phyloP scores from a whole-genome alignment of 2,113 vertebrate genomes.

The Anhinga anhinga region DNA sequence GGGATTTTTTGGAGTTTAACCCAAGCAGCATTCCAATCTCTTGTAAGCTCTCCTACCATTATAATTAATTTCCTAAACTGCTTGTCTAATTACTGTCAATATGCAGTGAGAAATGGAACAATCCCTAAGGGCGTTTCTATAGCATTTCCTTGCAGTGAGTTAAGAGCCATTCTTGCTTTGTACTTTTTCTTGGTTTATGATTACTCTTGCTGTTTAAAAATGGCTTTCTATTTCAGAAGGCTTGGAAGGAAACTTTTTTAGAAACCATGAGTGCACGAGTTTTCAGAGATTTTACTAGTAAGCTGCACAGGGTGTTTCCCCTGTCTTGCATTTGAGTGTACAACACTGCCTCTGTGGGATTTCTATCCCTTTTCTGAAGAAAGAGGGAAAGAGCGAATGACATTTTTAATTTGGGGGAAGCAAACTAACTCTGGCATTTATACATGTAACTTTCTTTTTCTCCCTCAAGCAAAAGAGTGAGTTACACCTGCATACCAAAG shows the following conservation, averaged over 20 bases:
- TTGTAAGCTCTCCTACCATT: not conserved
- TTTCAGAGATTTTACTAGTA: not conserved
- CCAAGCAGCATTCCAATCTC: not conserved
- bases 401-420: not conserved
- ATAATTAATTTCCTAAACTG: not conserved
- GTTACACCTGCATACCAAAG: rapidly evolving
- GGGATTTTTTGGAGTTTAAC: not conserved
- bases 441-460: not conserved
- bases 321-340: not conserved
- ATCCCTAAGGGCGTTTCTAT: not conserved
- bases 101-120: not conserved
- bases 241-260: not conserved
- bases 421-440: not conserved
- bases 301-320: not conserved
- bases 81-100: not conserved
- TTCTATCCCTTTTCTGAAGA: not conserved
- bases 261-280: not conserved
- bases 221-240: not conserved
- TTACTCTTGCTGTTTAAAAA: not conserved
- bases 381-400: not conserved
- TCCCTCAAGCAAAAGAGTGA: not conserved
- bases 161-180: not conserved
- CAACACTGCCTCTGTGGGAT: not conserved
- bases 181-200: not conserved
- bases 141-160: not conserved